Conservation (phyloP, 2,797 vertebrate genomes). For the Pangasius macronema region DNA sequence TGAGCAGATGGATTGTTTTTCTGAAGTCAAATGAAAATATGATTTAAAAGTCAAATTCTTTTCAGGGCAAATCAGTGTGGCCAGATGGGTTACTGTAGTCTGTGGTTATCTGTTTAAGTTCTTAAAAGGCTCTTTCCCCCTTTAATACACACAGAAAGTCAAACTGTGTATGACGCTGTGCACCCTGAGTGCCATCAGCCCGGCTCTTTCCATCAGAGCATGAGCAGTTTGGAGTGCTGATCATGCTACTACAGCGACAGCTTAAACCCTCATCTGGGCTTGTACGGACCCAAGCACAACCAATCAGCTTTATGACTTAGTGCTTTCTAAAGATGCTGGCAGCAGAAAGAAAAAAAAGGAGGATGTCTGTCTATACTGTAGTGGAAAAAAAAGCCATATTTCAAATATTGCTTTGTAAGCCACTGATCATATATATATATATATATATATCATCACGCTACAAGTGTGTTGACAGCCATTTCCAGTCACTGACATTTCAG, state of each 20-base stretch:
- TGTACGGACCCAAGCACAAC: conserved; percentile 63
- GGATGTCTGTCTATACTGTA: conserved; percentile 11
- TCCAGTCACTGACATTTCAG: neutral
- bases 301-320: conserved; percentile 68
- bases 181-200: conserved; percentile 22
- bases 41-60: conserved; percentile 59
- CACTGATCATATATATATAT: conserved; percentile 5
- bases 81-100: conserved; percentile 47
- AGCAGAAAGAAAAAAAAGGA: conserved; percentile 21
- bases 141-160: conserved; percentile 22
- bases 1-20: conserved; percentile 20
- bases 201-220: conserved; percentile 1
- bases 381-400: neutral
- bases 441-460: neutral
- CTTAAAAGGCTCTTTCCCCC: neutral
- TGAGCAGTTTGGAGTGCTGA: conserved; percentile 40
- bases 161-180: neutral
- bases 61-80: conserved; percentile 58
- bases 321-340: conserved; percentile 55
- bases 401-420: conserved; percentile 30
- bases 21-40: conserved; percentile 38
- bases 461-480: neutral
- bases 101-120: conserved; percentile 40
- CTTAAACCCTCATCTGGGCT: conserved; percentile 57
- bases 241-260: conserved; percentile 52